Evolutionary conservation across 2,888 invertebrate species (phyloP).

Genomic region (Dorcus parallelipipedus): DNA sequence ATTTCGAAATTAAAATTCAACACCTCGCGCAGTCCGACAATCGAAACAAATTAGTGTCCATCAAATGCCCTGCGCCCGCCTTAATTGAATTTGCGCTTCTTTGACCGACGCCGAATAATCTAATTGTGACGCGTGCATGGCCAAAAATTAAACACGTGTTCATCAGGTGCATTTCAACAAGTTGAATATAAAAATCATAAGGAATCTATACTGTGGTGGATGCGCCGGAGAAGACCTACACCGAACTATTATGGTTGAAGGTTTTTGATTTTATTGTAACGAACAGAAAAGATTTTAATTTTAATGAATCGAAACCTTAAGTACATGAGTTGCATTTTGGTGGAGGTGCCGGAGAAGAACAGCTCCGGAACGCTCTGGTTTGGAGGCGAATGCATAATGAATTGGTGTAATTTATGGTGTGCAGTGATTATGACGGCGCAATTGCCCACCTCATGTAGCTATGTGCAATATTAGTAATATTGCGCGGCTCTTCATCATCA

Average conservation of each 20-base stretch:
- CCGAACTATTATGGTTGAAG: background rate
- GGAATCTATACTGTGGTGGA: background rate
- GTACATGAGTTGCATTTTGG: background rate
- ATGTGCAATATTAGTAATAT: slow-evolving; percentile 17
- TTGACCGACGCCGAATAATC: slow-evolving; percentile 5
- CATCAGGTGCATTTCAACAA: background rate
- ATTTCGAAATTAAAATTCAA: slow-evolving; percentile 16
- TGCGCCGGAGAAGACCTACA: background rate
- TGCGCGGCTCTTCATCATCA: slow-evolving; percentile 12
- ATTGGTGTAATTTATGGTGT: slow-evolving; percentile 31
- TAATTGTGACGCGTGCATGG: background rate
- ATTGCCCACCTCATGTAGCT: slow-evolving; percentile 24
- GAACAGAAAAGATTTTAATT: too few relatives aligned
- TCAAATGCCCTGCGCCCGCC: slow-evolving; percentile 6
- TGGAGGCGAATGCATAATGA: slow-evolving; percentile 15
- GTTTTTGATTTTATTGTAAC: too few relatives aligned
- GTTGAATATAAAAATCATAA: background rate
- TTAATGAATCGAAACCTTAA: too few relatives aligned
- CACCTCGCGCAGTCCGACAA: slow-evolving; percentile 13
- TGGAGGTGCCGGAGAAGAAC: slow-evolving; percentile 1
- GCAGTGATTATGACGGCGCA: slow-evolving; percentile 32
- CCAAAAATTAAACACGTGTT: background rate
- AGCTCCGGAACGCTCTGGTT: slow-evolving; percentile 1
- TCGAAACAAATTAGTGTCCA: slow-evolving; percentile 18
- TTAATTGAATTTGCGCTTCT: slow-evolving; percentile 20